Conservation (phyloP, 2,888 invertebrate genomes). For the Theretra japonica region DNA sequence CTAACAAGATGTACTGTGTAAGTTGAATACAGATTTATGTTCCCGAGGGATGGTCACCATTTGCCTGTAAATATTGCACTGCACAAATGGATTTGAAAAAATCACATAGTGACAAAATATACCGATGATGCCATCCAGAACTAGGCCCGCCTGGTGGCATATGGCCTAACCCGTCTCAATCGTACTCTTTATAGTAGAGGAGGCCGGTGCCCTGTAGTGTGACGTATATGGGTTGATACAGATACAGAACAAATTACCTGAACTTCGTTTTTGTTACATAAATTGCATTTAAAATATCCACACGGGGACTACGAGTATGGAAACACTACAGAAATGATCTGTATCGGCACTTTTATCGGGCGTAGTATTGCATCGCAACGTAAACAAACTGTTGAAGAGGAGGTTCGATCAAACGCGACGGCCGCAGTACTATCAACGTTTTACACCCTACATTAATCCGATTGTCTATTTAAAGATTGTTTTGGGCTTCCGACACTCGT, state of each 20-base stretch:
- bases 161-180: too few relatives aligned
- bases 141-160: too few relatives aligned
- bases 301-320: slow-evolving; percentile 1
- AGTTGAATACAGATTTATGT: too few relatives aligned
- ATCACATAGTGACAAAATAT: too few relatives aligned
- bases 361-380: slow-evolving; percentile 24
- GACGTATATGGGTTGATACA: too few relatives aligned
- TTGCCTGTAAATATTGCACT: too few relatives aligned
- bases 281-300: background rate
- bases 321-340: slow-evolving; percentile 24
- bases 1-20: too few relatives aligned
- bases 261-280: background rate
- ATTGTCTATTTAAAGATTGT: slow-evolving; percentile 22
- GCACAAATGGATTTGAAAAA: too few relatives aligned
- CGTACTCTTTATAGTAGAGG: too few relatives aligned
- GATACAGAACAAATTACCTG: background rate
- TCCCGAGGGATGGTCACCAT: too few relatives aligned
- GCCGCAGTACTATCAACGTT: background rate
- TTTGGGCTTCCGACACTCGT: background rate
- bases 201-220: too few relatives aligned
- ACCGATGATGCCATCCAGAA: too few relatives aligned
- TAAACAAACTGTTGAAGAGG: slow-evolving; percentile 21
- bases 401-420: slow-evolving; percentile 27
- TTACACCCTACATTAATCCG: slow-evolving; percentile 8
- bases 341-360: slow-evolving; percentile 21